Evolutionary conservation across 2,113 vertebrate genomes (phyloP).

Genomic region (Chauna torquata): DNA sequence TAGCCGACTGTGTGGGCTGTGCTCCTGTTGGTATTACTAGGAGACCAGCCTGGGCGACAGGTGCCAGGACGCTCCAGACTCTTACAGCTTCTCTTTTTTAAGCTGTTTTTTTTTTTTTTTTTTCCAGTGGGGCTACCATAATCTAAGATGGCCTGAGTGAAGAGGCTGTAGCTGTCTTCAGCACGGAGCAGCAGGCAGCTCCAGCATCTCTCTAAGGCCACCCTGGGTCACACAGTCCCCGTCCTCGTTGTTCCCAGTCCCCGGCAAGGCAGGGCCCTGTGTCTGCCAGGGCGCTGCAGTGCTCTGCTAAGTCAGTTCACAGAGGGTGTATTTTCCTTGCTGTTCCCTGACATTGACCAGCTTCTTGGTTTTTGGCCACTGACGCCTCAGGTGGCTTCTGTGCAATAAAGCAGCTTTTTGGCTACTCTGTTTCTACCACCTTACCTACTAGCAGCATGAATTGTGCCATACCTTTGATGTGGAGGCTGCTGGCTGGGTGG

Average conservation of each 20-base stretch:
- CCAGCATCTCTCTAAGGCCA: not conserved
- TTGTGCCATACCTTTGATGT: not conserved
- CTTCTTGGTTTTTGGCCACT: not conserved
- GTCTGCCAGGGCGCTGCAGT: not conserved
- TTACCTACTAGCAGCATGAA: not conserved
- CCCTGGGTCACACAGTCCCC: not conserved
- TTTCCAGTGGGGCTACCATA: not conserved
- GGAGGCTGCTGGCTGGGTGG: not conserved
- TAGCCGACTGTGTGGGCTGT: not conserved
- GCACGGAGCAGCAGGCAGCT: not conserved
- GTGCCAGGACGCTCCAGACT: not conserved
- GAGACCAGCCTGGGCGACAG: not conserved
- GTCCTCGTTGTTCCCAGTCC: not conserved
- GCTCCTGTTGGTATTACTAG: not conserved
- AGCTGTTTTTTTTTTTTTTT: not conserved
- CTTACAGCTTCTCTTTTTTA: not conserved
- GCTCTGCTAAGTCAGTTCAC: not conserved
- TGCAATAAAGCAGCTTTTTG: not conserved
- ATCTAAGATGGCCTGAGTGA: not conserved
- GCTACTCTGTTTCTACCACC: not conserved
- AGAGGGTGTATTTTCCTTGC: fast-evolving
- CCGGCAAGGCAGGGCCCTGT: not conserved
- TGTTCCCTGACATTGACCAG: not conserved
- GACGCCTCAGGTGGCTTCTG: not conserved
- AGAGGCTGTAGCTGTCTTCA: not conserved